Percentiles rank a stretch among this genome's conserved stretches.
phyloP scores from a whole-genome alignment of 2,797 vertebrate genomes.

The Agapornis canus region DNA sequence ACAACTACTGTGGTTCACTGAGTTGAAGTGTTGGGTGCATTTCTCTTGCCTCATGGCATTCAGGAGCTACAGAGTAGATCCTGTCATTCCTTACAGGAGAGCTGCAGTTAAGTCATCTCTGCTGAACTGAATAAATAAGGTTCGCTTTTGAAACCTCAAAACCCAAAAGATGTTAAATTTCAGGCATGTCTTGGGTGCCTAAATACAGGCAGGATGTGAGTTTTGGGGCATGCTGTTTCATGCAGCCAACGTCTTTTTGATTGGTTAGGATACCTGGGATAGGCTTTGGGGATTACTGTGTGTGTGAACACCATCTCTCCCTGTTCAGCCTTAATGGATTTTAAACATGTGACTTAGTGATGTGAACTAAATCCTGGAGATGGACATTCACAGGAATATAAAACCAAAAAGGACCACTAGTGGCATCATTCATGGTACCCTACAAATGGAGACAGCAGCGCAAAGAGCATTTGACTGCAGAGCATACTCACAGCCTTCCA shows the following conservation, averaged over 20 bases:
- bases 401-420: background rate
- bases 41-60: background rate
- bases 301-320: background rate
- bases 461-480: background rate
- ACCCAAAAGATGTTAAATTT: background rate
- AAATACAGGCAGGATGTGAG: background rate
- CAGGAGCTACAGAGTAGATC: background rate
- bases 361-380: background rate
- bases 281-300: background rate
- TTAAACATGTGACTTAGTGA: fast-evolving
- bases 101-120: background rate
- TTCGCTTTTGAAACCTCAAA: background rate
- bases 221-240: fast-evolving
- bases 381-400: background rate
- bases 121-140: background rate
- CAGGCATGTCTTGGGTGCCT: background rate
- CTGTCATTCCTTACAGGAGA: background rate
- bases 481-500: background rate
- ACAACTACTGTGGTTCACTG: fast-evolving
- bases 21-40: background rate
- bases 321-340: background rate
- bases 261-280: background rate
- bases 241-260: background rate
- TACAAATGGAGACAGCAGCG: background rate
- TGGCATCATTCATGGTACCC: fast-evolving